These are phyloP conservation scores for Amphiprion clarkii DNA, from an alignment of 2,797 vertebrate species.

Conservation along the genomic window DNA sequence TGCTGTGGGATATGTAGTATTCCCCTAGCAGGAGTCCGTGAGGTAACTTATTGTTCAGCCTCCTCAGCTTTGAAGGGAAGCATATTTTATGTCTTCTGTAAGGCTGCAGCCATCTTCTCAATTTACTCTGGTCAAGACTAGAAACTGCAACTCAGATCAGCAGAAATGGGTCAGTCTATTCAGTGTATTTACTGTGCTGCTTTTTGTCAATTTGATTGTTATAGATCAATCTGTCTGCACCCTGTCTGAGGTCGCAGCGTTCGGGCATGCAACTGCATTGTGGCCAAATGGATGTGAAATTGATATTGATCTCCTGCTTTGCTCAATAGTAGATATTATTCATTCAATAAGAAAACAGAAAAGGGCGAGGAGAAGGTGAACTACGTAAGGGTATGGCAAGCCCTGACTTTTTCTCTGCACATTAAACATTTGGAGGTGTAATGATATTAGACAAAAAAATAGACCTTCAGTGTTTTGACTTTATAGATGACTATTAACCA, in stretches of 20 bases:
- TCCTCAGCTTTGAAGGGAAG: constrained; percentile 26
- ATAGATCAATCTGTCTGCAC: constrained; percentile 66
- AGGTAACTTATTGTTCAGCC: constrained; percentile 41
- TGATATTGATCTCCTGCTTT: constrained; percentile 71
- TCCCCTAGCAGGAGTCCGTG: constrained; percentile 7
- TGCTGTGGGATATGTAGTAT: neutral
- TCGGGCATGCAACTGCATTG: constrained; percentile 48
- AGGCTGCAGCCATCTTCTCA: constrained; percentile 22
- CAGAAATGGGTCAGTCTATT: constrained; percentile 35
- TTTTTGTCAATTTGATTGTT: constrained; percentile 60
- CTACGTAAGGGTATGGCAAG: neutral
- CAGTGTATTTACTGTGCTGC: constrained; percentile 38
- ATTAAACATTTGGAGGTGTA: constrained; percentile 4
- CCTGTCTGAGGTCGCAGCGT: constrained; percentile 35
- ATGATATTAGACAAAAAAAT: neutral
- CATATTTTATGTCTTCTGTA: constrained; percentile 9
- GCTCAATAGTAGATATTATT: constrained; percentile 57
- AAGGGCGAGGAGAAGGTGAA: constrained; percentile 20
- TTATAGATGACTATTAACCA: neutral
- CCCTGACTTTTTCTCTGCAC: neutral
- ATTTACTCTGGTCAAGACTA: constrained; percentile 43
- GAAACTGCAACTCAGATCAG: constrained; percentile 22
- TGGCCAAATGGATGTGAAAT: constrained; percentile 68
- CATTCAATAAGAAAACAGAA: constrained; percentile 59
- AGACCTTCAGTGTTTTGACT: neutral